Evolutionary conservation across 2,113 vertebrate species (phyloP), one percentile per base, ranked within the genome.

Genomic region (Brachyhypopomus occidentalis): DNA sequence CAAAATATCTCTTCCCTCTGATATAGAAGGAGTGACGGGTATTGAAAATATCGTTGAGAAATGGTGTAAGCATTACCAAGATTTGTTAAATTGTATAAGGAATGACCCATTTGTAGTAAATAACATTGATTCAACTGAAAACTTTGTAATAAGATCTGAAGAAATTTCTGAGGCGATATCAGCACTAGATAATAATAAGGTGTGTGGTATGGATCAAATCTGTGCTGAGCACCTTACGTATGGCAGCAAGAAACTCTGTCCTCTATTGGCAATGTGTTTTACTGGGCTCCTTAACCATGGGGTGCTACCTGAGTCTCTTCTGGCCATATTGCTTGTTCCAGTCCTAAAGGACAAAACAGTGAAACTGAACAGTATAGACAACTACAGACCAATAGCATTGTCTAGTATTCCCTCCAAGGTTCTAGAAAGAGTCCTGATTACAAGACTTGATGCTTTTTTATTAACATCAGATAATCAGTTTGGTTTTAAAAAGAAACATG

Each of bases 191-290:
- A 58, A 63, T 38, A 77, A 77, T 22, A 77, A 64, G 59, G 36
- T 58, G 3, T 63, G 75, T 77, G 75, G 58, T 11, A 41, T 63
- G 75, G 75, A 77, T 63, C 6, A 63, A 6, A 63, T 77, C 19
- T 38, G 27, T 63, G 75, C 59, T 38, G 75, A 77, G 20, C 75
- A 77, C 23, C 19, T 77, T 22, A 77, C 62, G 23, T n/a, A n/a
- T 48, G 75, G 30, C 2, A 63, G 75, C 41, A 36, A 17, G 11
- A 77, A 23, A 63, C 58, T 63, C 3, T 77, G 27, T 62, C 74
- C 74, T 62, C 30, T 76, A n/a, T 17, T 76, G 17, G 74, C 74
- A n/a, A 76, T 62, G 12, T 75, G 74, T 62, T 62, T 62, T 62
- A 76, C 56, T 76, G 55, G 74, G 25, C 38, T 75, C 5, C 17